phyloP scores from a whole-genome alignment of 2,797 vertebrate species.

The Hipposideros larvatus region DNA sequence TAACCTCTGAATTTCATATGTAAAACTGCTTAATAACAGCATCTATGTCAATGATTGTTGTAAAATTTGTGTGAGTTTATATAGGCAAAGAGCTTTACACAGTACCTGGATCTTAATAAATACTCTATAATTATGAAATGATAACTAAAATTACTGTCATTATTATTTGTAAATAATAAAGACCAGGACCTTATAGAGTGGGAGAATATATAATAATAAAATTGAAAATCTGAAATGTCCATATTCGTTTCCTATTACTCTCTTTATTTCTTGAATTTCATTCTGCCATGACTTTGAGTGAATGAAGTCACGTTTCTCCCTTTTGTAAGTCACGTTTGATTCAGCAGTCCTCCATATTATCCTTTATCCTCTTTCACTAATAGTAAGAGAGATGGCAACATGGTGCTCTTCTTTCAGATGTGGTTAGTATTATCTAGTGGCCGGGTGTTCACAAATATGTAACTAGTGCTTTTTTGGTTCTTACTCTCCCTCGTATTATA shows the following conservation, averaged over 20 bases:
- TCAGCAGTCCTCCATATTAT: not conserved
- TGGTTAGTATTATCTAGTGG: not conserved
- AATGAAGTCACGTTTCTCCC: not conserved
- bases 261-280: not conserved
- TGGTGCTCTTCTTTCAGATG: not conserved
- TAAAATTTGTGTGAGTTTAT: not conserved
- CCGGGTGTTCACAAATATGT: not conserved
- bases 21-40: conserved; percentile 11
- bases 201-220: not conserved
- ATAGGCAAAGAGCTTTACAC: not conserved
- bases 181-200: not conserved
- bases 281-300: not conserved
- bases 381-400: not conserved
- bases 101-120: not conserved
- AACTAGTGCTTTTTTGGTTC: not conserved
- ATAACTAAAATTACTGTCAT: not conserved
- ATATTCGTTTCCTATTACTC: not conserved
- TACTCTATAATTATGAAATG: not conserved
- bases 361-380: not conserved
- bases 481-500: not conserved
- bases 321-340: not conserved
- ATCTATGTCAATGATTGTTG: not conserved
- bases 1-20: not conserved
- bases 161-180: conserved; percentile 13
- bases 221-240: not conserved